Evolutionary conservation across 2,113 vertebrate species (phyloP), one percentile per base, ranked within the genome.

Genomic region (Pteropus alecto): DNA sequence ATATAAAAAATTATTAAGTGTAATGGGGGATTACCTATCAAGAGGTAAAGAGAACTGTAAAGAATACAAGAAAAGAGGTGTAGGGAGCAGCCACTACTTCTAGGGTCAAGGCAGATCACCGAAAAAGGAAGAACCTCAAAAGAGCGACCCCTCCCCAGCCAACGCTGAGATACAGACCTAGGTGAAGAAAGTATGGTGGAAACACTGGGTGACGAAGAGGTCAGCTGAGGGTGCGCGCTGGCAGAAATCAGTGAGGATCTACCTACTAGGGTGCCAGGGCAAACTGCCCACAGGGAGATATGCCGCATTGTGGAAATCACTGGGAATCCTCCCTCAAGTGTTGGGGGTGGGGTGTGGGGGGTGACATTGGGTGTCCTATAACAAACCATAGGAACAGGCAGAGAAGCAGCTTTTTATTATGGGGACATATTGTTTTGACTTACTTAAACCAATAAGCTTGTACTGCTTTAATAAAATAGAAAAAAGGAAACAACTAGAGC

Each of bases 151-250:
- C 3, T 56, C 33, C n/a, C 43, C 7, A 8, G 28, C 67, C 60
- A 73, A 51, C 67, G 28, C 16, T 7, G 48, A 24, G 33, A 38
- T 38, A 22, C 56, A 73, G 24, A 63, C 24, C 46, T 38, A 22
- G 28, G 1, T 22, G 54, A 51, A 70, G 70, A 54, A 3, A 6
- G 11, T 5, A 30, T 22, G 7, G 48, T 18, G 1, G 1, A 0
- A 15, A 9, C 56, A 1, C 7, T 11, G 10, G 26, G 18, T 15
- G 28, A 35, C 2, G n/a, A 38, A 22, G 46, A 82, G 30, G 7
- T 51, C 38, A 22, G 9, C 74, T 30, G 21, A 73, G 38, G 41
- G n/a, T 41, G 56, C 38, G 51, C 33, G 1, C 38, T 41, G 33
- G 21, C 28, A 19, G 48, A 81, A 46, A 19, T 41, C 74, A 73